Evolutionary conservation across 2,113 vertebrate species (phyloP), one percentile per base, ranked within the genome.

Genomic region (Austrofundulus limnaeus): DNA sequence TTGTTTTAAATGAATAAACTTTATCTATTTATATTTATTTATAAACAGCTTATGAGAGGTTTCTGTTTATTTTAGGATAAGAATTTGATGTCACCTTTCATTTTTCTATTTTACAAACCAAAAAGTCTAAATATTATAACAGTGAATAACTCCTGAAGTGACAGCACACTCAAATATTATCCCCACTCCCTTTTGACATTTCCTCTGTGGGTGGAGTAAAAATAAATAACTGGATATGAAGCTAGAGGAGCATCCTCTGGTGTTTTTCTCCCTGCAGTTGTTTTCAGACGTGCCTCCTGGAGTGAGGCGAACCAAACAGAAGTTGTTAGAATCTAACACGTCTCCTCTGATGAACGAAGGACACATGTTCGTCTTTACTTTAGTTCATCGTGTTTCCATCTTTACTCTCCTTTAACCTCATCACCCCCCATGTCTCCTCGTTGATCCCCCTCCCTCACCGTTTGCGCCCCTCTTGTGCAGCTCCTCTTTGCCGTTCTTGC

Each of bases 401-500:
- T 4, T 23, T 10, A 31, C 5, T 25, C 4, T 24, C 21, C 12
- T 58, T 70, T n/a, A 56, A 31, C 13, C 46, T 25, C 23, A 50
- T 37, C 28, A 11, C 39, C 45, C 11, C 34, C n/a, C n/a, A 20
- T 15, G 38, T 46, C 20, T 24, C n/a, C 20, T 19, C 11, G 8
- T 15, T 39, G 38, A 13, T 39, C 59, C 55, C 46, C 48, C 0
- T n/a, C 10, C 19, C 81, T 87, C 76, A 89, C 87, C 88, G 0
- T 72, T 86, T 63, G 67, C 20, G 69, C 64, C 73, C 63, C 83
- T 87, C 84, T 85, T 84, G 60, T 85, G 88, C 43, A 86, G 72
- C 66, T 90, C 88, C 78, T 79, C 91, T 87, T 95, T 95, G 93
- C 92, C 94, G 0, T 93, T 96, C 91, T 94, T 74, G 89, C 80